Base-by-base conservation (phyloP, 2,888 invertebrate species). In the Tenthredo amoena region DNA sequence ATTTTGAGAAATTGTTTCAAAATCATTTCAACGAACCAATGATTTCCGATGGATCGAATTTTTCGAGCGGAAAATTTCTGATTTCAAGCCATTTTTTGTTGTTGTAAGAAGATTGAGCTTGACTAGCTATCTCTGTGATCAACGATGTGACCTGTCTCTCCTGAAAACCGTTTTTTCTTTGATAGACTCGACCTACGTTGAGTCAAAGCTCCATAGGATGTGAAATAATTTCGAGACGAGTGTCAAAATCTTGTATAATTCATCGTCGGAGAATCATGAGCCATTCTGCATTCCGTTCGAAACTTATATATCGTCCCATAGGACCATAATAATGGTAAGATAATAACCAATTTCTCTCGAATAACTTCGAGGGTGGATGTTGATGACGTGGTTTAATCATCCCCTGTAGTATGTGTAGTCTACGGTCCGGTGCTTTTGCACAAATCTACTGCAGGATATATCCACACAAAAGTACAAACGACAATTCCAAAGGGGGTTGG, bases 401-500 rank as follows among this genome's bases (percentile, higher is more conserved):
- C 77, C 31, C 77, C 77, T 31, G 77, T 12, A 43, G 21, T 74
- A 74, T 18, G 10, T 77, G 31, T n/a, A 34, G 37, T 50, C 34
- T 40, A 81, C 81, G 81, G 58, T 81, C 81, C 81, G 62, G 37
- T 81, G 81, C 62, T 81, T 40, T 37, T 40, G 81, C 62, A 81
- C 81, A 62, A 81, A 81, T 81, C 50, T 62, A 81, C 21, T n/a
- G 40, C 15, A 7, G 81, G 62, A 77, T 37, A 31, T 62, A 62
- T 12, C 81, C 37, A 15, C 21, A 15, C 21, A 58, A 62, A 81
- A 81, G 62, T 81, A 81, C 62, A 58, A 62, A 77, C 58, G 81
- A 81, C 81, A 62, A 81, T 81, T 81, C 40, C 40, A 12, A 37
- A 21, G 5, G 21, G 58, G 81, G 62, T 15, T 50, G 31, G 31